Base-by-base conservation (phyloP, 2,113 vertebrate species). In the Puntigrus tetrazona region DNA sequence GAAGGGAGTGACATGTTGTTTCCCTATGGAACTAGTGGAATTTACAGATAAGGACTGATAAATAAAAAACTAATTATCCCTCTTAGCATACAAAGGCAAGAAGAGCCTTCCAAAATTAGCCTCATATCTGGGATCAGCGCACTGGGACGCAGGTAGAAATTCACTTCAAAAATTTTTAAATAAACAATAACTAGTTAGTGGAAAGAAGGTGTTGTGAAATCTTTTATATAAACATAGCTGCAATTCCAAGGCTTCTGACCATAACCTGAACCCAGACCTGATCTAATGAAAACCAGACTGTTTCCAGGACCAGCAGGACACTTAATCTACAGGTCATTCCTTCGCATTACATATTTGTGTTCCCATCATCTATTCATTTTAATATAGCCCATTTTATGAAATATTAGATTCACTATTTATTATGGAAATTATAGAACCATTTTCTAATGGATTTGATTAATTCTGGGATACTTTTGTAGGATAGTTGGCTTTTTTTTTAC, bases 231-330 rank as follows among this genome's bases (percentile, higher is more conserved):
- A 74, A 52, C 74, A 78, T 67, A 65, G 22, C 55, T 83, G 47
- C 65, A 57, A 79, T 85, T n/a, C 50, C 70, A 34, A 47, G 63
- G 67, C 75, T 38, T 43, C 13, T 52, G 43, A 63, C 59, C 29
- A 67, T 78, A 50, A 50, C 50, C 47, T 31, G 76, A 86, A 43
- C 55, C 65, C 45, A 67, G 10, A 86, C 50, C 41, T 81, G 82
- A 83, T 88, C 43, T 86, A 90, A 92, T 86, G 73, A 88, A 55
- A 77, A 89, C 84, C 91, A 91, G 84, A 80, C 84, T 63, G 36
- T 84, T 80, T 67, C 80, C 83, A 67, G 82, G 82, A 36, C 52
- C 36, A 74, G 7, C 18, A 38, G 20, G 18, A 1, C 4, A 70
- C 36, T 11, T 18, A 36, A 70, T n/a, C 20, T 41, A 7, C 22